Conservation (phyloP, 2,888 invertebrate genomes). For the Habrosyne pyritoides region DNA sequence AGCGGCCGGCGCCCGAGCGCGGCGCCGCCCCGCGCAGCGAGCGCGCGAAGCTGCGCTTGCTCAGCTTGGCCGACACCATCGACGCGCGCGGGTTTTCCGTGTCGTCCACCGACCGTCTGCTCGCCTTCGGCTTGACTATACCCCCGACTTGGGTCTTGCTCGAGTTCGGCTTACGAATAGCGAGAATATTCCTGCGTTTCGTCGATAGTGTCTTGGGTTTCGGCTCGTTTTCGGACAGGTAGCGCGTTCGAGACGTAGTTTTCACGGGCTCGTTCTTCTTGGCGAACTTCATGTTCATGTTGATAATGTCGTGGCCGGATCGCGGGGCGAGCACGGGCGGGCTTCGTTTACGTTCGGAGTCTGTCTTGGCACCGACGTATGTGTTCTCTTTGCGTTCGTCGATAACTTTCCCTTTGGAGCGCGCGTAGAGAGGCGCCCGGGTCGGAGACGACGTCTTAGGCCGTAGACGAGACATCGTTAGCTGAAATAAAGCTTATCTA, state of each 20-base stretch:
- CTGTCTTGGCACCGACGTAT: slow-evolving; percentile 65
- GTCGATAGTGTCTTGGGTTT: slow-evolving; percentile 65
- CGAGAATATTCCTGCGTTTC: slow-evolving; percentile 70
- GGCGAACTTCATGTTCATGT: slow-evolving; percentile 55
- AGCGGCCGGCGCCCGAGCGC: slow-evolving; percentile 39
- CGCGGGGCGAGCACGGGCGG: slow-evolving; percentile 54
- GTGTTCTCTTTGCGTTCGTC: slow-evolving; percentile 79
- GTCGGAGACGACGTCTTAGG: slow-evolving; percentile 67
- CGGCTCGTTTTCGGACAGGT: slow-evolving; percentile 65
- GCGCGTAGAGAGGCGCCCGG: slow-evolving; percentile 64
- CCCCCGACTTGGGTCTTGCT: slow-evolving; percentile 63
- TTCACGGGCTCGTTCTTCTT: slow-evolving; percentile 67
- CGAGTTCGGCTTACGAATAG: slow-evolving; percentile 70
- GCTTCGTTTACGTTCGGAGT: slow-evolving; percentile 52
- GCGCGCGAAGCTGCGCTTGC: slow-evolving; percentile 64
- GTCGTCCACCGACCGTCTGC: slow-evolving; percentile 64
- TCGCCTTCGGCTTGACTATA: slow-evolving; percentile 53
- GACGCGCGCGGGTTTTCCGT: slow-evolving; percentile 55
- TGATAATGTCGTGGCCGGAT: slow-evolving; percentile 61
- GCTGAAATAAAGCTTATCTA: slow-evolving; percentile 36
- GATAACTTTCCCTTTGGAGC: slow-evolving; percentile 66
- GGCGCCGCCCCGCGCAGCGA: slow-evolving; percentile 39
- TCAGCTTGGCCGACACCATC: slow-evolving; percentile 48
- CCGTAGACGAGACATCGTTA: slow-evolving; percentile 72
- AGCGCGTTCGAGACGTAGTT: slow-evolving; percentile 56